phyloP scores from a whole-genome alignment of 2,888 invertebrate species.

The Morpho achilles region DNA sequence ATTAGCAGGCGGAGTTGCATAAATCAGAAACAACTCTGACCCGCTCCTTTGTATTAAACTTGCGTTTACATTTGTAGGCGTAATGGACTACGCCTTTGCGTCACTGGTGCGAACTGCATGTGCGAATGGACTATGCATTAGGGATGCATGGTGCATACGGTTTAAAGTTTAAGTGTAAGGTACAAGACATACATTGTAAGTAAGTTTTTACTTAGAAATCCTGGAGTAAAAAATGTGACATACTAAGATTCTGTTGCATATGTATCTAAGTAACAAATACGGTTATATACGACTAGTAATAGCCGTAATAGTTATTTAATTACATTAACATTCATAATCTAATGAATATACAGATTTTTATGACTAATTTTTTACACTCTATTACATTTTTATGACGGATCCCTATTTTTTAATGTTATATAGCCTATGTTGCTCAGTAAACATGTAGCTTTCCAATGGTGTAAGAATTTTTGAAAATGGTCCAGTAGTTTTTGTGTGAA shows the following conservation, averaged over 20 bases:
- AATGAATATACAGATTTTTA: no score
- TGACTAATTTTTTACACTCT: no score
- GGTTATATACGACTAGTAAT: no score
- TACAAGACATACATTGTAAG: not conserved
- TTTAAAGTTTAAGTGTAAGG: not conserved
- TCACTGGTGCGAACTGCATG: constrained; percentile 2
- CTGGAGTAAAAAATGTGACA: not conserved
- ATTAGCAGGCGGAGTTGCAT: constrained; percentile 17
- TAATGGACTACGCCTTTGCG: constrained; percentile 14
- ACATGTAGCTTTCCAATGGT: no score
- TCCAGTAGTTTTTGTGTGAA: no score
- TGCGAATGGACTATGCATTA: not conserved
- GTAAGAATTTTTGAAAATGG: no score
- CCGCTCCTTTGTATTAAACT: constrained; percentile 21
- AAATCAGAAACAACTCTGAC: constrained; percentile 24
- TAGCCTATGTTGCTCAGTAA: no score
- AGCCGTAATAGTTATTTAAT: no score
- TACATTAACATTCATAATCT: no score
- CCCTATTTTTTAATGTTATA: no score
- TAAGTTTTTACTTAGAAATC: not conserved
- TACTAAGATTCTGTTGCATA: not conserved
- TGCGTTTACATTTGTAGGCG: constrained; percentile 14
- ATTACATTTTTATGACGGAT: no score
- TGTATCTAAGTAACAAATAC: no score
- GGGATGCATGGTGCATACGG: not conserved